Base-by-base conservation (phyloP, 92 coral and sea anemone genomes). In the Zoanthus gigantus region DNA sequence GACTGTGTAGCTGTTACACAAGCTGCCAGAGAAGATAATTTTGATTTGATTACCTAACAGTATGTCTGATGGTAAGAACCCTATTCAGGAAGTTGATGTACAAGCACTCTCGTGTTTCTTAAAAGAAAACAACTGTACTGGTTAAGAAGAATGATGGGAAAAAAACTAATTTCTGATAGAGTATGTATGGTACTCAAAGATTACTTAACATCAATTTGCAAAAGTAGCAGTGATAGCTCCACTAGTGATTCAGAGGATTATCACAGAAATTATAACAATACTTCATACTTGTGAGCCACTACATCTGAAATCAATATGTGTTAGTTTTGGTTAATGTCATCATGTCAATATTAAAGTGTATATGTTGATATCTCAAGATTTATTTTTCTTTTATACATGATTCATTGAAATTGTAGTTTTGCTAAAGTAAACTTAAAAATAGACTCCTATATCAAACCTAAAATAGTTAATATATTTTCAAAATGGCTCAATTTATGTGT, bases 331-430 rank as follows among this genome's bases (percentile, higher is more conserved):
- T 37, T 37, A 37, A 37, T 37, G 42, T n/a, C 28, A 12, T 61
- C 67, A 45, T 46, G 34, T 67, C 61, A 67, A 45, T 71, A 63
- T 50, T 71, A 50, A 67, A 83, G 75, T 83, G 72, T 68, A 83
- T 42, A 71, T 48, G 88, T 84, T 74, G 88, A 85, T 85, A 46
- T 78, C 72, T 85, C 57, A 50, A 53, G 80, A 57, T 69, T 72
- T 85, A 79, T 85, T 85, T 85, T 71, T 85, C 72, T 74, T 68
- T 68, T 9, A 76, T 83, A 82, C 58, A 82, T 65, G 69, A 34
- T 78, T 53, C 42, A 78, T 48, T 68, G 72, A 53, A 15, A 57
- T 29, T 69, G 74, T 30, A 69, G 46, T 69, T 37, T 37, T 37
- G 53, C 52, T 72, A 32, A 69, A 7, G 73, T 68, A 29, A 69